A percentile compares a stretch with the other conserved stretches of the same genome.
These are phyloP conservation scores for Colinus virginianus DNA, from an alignment of 2,113 vertebrate genomes.

Conservation along the genomic window DNA sequence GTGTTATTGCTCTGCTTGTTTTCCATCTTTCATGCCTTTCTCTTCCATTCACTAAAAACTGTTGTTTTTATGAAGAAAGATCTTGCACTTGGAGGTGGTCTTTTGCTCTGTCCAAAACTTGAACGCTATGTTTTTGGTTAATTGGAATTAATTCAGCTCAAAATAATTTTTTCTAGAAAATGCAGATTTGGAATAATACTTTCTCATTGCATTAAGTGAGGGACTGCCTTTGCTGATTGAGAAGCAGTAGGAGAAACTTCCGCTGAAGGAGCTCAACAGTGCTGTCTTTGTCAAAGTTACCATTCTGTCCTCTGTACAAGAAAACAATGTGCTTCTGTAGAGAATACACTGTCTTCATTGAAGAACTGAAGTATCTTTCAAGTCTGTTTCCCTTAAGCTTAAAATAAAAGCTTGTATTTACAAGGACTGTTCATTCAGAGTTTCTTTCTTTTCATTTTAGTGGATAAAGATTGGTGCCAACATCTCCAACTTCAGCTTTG, in stretches of 20 bases:
- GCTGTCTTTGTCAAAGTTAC: background rate
- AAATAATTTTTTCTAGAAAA: background rate
- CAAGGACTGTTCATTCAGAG: background rate
- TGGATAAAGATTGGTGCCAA: slow-evolving; percentile 98
- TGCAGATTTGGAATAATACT: background rate
- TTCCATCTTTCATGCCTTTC: background rate
- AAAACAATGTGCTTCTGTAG: background rate
- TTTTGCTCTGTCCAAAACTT: background rate
- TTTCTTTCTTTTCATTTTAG: slow-evolving; percentile 72
- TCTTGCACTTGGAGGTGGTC: background rate
- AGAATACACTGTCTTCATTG: background rate
- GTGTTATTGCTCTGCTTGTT: background rate
- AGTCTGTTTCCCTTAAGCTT: background rate
- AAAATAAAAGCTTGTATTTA: background rate
- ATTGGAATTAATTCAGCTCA: background rate
- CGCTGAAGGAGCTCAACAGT: background rate
- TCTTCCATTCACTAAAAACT: background rate
- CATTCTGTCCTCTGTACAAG: background rate
- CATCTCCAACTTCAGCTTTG: slow-evolving; percentile 94
- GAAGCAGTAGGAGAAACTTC: background rate
- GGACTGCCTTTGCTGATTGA: background rate
- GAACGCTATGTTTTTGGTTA: background rate
- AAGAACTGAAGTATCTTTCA: background rate
- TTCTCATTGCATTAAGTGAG: background rate
- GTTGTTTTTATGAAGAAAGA: background rate